These are phyloP conservation scores for Chroicocephalus ridibundus DNA, from an alignment of 2,113 vertebrate genomes.

Conservation along the genomic window DNA sequence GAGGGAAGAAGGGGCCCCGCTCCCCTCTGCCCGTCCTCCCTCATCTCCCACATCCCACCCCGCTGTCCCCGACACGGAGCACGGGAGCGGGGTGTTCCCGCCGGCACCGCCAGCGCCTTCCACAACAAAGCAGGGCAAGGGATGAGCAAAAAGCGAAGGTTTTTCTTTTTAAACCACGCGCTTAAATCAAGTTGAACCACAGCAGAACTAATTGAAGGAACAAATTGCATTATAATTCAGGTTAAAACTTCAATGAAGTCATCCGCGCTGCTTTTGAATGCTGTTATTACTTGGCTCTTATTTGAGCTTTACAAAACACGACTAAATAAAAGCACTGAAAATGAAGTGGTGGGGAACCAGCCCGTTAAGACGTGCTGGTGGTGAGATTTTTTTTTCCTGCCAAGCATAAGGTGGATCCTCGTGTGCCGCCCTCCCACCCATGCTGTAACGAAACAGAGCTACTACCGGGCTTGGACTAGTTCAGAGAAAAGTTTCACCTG, in stretches of 20 bases:
- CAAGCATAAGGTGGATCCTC: neutral
- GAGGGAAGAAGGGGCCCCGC: neutral
- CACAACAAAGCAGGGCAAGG: neutral
- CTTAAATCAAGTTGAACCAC: neutral
- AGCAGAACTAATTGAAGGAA: neutral
- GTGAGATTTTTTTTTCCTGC: neutral
- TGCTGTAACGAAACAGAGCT: neutral
- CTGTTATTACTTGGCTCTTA: neutral
- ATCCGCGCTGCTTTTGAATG: neutral
- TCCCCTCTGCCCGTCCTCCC: neutral
- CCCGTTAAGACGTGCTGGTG: neutral
- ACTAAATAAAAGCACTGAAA: neutral
- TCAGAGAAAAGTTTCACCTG: neutral
- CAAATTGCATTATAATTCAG: neutral
- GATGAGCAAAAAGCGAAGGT: neutral
- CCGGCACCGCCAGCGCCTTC: neutral
- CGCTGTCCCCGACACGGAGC: rapidly evolving
- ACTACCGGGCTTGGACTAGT: neutral
- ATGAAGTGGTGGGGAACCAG: neutral
- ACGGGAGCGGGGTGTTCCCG: neutral
- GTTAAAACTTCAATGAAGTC: neutral
- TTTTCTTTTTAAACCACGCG: neutral
- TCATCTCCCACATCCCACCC: neutral
- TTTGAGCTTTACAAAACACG: neutral
- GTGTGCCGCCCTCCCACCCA: neutral